These are phyloP conservation scores for Xenus cinereus DNA, from an alignment of 2,113 vertebrate genomes.

Conservation along the genomic window DNA sequence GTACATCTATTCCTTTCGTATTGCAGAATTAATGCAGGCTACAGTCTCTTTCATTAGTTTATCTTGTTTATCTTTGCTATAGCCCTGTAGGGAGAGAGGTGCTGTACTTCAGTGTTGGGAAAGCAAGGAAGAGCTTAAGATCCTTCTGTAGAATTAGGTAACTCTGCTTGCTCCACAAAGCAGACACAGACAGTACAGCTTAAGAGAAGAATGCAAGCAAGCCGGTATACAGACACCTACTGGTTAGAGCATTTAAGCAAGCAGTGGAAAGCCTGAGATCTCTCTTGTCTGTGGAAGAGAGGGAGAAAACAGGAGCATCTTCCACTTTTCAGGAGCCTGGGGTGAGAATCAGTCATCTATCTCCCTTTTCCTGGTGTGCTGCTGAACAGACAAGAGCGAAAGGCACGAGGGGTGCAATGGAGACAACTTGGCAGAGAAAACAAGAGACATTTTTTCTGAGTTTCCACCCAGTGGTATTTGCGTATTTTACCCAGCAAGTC, in stretches of 20 bases:
- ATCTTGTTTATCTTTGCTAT: not conserved
- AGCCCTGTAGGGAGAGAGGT: not conserved
- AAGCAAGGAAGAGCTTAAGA: not conserved
- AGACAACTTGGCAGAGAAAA: not conserved
- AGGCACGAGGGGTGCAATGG: not conserved
- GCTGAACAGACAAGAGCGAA: not conserved
- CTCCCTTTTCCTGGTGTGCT: not conserved
- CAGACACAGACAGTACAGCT: not conserved
- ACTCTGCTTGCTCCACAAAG: not conserved
- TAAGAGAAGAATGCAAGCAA: constrained; percentile 16
- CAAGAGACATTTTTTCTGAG: not conserved
- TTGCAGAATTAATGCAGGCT: not conserved
- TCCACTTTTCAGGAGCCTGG: not conserved
- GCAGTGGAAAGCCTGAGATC: not conserved
- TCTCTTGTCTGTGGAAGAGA: not conserved
- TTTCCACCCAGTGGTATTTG: not conserved
- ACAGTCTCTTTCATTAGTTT: not conserved
- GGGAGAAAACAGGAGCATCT: not conserved
- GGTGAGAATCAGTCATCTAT: not conserved
- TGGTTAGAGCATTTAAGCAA: not conserved
- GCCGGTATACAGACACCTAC: not conserved
- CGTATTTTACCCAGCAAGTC: not conserved
- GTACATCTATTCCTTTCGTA: not conserved
- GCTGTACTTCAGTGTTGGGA: not conserved
- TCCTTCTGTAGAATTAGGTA: not conserved